A percentile compares a stretch with the other conserved stretches of the same genome.
phyloP scores from a whole-genome alignment of 53 echinoderm and acorn worm species.

The Actinopyga echinites region DNA sequence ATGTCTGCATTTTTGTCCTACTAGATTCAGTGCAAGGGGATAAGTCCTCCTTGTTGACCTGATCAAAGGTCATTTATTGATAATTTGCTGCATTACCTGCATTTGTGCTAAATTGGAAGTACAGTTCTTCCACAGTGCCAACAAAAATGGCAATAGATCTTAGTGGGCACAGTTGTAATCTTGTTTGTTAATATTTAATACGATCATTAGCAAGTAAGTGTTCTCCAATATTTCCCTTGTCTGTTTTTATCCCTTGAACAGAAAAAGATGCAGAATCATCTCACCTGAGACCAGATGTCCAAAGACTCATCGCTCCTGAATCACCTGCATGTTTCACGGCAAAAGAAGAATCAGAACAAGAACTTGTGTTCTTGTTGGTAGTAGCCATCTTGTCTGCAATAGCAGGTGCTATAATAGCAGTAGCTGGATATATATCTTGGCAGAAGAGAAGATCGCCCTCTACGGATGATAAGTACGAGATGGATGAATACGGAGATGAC shows the following conservation, averaged over 20 bases:
- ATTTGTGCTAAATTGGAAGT: no score
- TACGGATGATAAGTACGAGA: background rate
- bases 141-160: no score
- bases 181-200: background rate
- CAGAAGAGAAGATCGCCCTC: conserved; percentile 46
- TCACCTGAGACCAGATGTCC: conserved; percentile 62
- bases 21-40: no score
- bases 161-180: no score
- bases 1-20: no score
- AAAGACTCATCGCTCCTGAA: conserved; percentile 62
- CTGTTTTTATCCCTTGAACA: background rate
- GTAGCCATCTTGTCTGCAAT: conserved; percentile 66
- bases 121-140: no score
- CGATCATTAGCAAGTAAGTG: background rate
- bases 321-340: conserved; percentile 44
- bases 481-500: conserved; percentile 30
- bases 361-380: conserved; percentile 65
- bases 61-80: no score
- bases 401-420: conserved; percentile 70
- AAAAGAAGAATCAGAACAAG: conserved; percentile 39
- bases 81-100: no score
- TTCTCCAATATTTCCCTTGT: background rate
- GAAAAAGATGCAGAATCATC: conserved; percentile 40
- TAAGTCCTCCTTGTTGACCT: no score
- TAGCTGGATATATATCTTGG: conserved; percentile 76